Conservation (phyloP, 1,140 invertebrate species). For the Scylla paramamosain region DNA sequence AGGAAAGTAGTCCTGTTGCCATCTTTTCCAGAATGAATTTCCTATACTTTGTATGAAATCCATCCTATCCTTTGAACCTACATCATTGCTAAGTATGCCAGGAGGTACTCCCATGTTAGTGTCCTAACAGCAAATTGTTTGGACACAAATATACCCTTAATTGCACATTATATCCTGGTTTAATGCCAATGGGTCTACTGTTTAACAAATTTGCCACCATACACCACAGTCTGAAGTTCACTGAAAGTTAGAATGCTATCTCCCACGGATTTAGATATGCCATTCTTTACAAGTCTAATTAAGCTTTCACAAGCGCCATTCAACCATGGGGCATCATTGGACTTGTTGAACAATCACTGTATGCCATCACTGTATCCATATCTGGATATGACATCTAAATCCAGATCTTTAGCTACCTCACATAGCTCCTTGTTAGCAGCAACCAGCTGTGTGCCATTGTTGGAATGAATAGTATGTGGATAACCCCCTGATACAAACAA, state of each 20-base stretch:
- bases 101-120: neutral
- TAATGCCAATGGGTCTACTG: too few species aligned
- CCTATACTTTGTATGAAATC: too few species aligned
- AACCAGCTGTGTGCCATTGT: too few species aligned
- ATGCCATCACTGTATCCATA: slow-evolving; percentile 24
- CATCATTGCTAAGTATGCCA: neutral
- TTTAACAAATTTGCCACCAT: neutral
- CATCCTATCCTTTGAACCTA: neutral
- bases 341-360: slow-evolving; percentile 53
- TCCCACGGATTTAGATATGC: slow-evolving; percentile 12
- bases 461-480: neutral
- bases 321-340: too few species aligned
- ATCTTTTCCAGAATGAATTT: too few species aligned
- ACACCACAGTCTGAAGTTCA: too few species aligned
- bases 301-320: too few species aligned
- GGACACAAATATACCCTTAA: slow-evolving; percentile 18
- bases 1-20: too few species aligned
- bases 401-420: neutral
- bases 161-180: neutral
- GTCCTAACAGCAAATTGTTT: neutral
- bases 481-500: neutral
- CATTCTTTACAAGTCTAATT: slow-evolving; percentile 47
- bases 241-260: slow-evolving; percentile 46
- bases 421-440: slow-evolving; percentile 16
- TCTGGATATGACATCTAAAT: neutral